phyloP scores from a whole-genome alignment of 2,113 vertebrate genomes.

The Blennius ocellaris region DNA sequence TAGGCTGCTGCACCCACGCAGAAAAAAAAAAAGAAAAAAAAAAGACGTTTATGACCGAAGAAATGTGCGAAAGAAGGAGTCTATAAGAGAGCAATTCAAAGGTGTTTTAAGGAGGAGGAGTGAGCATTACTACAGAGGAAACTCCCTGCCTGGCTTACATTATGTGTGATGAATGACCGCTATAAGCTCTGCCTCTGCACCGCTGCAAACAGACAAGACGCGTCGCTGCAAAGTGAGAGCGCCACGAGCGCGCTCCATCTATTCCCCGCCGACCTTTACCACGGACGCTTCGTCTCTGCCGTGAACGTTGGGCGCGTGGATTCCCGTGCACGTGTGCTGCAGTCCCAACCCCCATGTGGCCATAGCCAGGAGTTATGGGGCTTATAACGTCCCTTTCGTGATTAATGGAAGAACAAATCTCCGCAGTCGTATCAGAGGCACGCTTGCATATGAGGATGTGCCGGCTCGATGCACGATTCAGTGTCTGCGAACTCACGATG shows the following conservation, averaged over 20 bases:
- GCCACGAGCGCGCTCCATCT: slow-evolving; percentile 28
- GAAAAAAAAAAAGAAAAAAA: slow-evolving; percentile 19
- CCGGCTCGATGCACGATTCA: slow-evolving; percentile 16
- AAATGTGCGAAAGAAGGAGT: background rate
- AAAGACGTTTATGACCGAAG: slow-evolving; percentile 17
- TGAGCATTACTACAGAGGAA: background rate
- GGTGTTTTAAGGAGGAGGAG: background rate
- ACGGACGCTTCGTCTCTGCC: slow-evolving; percentile 29
- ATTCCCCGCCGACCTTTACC: slow-evolving; percentile 54
- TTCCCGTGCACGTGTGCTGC: slow-evolving; percentile 18
- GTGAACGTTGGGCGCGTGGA: slow-evolving; percentile 16
- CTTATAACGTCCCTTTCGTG: slow-evolving; percentile 63
- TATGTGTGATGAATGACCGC: slow-evolving; percentile 37
- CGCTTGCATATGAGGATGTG: slow-evolving; percentile 9
- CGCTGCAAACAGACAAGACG: slow-evolving; percentile 15
- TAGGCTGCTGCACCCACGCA: slow-evolving; percentile 14
- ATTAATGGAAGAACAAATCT: slow-evolving; percentile 70
- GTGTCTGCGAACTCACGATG: slow-evolving; percentile 6
- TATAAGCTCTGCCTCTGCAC: slow-evolving; percentile 11
- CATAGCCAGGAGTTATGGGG: slow-evolving; percentile 46
- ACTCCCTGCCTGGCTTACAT: slow-evolving; percentile 20
- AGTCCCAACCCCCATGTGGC: slow-evolving; percentile 55
- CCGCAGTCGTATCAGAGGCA: slow-evolving; percentile 38
- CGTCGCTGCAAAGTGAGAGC: slow-evolving; percentile 33
- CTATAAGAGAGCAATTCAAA: background rate